These are phyloP conservation scores for Dreissena rostriformis DNA, from an alignment of 1,140 invertebrate species.

Conservation along the genomic window DNA sequence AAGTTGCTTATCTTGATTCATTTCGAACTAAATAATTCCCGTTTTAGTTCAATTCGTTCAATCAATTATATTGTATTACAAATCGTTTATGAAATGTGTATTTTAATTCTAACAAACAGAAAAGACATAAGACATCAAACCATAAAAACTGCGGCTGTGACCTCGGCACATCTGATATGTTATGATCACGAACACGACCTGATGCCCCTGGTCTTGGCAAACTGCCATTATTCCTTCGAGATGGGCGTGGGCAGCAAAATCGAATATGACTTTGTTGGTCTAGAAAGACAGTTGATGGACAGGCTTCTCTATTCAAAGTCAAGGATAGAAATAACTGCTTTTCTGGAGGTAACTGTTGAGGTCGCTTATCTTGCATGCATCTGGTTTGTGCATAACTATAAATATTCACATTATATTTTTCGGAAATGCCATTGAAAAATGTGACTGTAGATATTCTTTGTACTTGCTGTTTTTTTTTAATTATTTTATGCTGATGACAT, in stretches of 20 bases:
- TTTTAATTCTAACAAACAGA: background rate
- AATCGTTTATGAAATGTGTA: background rate
- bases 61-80: too few species aligned
- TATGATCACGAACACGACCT: constrained; percentile 68
- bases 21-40: background rate
- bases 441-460: background rate
- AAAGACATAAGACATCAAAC: constrained; percentile 26
- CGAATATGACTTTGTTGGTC: constrained; percentile 68
- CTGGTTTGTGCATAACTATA: background rate
- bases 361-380: background rate
- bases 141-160: constrained; percentile 39
- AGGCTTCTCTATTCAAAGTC: constrained; percentile 67
- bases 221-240: constrained; percentile 72
- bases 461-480: background rate
- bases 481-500: background rate
- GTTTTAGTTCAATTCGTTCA: background rate
- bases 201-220: constrained; percentile 66
- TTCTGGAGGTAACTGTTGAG: constrained; percentile 2
- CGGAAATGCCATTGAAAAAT: background rate
- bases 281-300: constrained; percentile 67
- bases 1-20: background rate
- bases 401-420: background rate
- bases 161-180: constrained; percentile 62
- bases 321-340: constrained; percentile 42
- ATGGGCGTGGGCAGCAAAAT: constrained; percentile 63